Evolutionary conservation across 2,797 vertebrate genomes (phyloP).

Genomic region (Margarornis squamiger): DNA sequence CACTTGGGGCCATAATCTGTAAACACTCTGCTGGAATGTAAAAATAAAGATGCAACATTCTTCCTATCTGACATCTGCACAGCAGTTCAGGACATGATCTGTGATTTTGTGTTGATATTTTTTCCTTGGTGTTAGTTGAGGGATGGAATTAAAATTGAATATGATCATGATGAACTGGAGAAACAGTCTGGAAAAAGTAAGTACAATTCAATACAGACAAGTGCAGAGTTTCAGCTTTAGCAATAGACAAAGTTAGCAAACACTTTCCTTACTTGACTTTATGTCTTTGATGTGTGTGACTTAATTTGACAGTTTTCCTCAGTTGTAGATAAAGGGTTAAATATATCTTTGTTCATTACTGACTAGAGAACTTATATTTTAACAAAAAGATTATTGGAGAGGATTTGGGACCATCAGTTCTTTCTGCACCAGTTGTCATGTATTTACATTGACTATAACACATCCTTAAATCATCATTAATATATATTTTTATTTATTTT

Average conservation of each 20-base stretch:
- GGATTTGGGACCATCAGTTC: neutral
- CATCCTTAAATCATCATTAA: neutral
- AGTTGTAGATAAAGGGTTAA: neutral
- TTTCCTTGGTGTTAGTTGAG: neutral
- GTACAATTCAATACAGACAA: neutral
- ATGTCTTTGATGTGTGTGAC: neutral
- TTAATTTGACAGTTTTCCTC: neutral
- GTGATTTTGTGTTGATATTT: neutral
- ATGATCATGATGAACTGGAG: neutral
- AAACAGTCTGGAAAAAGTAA: neutral
- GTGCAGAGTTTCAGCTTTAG: neutral
- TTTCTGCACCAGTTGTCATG: neutral
- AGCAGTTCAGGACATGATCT: neutral
- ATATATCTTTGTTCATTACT: neutral
- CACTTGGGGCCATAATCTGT: neutral
- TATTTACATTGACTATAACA: neutral
- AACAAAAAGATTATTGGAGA: neutral
- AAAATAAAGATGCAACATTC: neutral
- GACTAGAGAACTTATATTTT: neutral
- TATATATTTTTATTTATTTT: neutral
- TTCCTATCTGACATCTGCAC: neutral
- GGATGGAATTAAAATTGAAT: neutral
- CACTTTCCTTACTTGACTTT: neutral
- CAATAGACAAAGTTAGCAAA: neutral
- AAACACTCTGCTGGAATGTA: neutral